Conservation (phyloP, 2,888 invertebrate genomes). For the Actias luna region DNA sequence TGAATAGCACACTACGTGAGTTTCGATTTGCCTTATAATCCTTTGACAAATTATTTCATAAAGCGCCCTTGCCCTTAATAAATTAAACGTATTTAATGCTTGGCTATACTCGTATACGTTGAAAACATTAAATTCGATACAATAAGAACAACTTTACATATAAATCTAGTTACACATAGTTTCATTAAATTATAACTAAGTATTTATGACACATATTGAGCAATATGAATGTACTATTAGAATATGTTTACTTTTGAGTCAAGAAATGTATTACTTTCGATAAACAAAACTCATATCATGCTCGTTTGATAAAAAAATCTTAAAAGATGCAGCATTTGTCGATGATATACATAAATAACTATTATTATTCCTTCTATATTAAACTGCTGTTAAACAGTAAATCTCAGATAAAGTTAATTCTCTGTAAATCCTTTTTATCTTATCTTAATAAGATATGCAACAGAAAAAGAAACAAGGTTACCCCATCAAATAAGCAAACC, state of each 20-base stretch:
- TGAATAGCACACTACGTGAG: neutral
- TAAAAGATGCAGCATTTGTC: conserved; percentile 20
- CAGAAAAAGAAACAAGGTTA: conserved; percentile 50
- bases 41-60: too few species aligned
- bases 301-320: conserved; percentile 8
- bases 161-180: too few species aligned
- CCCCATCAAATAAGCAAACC: conserved; percentile 39
- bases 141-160: too few species aligned
- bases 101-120: too few species aligned
- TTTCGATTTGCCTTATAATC: neutral
- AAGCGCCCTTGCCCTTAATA: too few species aligned
- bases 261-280: neutral
- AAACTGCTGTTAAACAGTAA: conserved; percentile 43
- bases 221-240: too few species aligned
- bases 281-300: neutral
- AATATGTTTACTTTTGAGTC: neutral
- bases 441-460: conserved; percentile 46
- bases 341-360: conserved; percentile 33
- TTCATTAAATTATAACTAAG: too few species aligned
- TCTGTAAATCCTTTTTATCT: conserved; percentile 45
- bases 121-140: too few species aligned
- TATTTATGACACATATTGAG: too few species aligned
- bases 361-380: conserved; percentile 37
- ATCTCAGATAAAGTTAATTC: conserved; percentile 47
- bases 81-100: too few species aligned